Evolutionary conservation across 2,797 vertebrate species (phyloP).

Genomic region (Melanotaenia pygmaea): DNA sequence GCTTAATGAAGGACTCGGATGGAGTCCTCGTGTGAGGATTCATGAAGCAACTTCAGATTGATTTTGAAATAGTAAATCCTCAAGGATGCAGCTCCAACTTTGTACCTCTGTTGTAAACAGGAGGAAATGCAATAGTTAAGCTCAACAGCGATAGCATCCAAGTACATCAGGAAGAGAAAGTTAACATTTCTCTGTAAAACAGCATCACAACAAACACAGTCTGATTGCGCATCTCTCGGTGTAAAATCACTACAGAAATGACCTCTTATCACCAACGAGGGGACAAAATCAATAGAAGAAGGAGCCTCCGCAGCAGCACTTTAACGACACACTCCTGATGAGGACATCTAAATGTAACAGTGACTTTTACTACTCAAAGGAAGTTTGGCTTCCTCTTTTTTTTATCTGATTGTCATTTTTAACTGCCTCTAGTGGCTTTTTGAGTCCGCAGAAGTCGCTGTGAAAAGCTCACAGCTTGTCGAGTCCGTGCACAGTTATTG

Average conservation of each 20-base stretch:
- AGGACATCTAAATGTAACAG: slow-evolving; percentile 35
- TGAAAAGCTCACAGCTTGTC: slow-evolving; percentile 43
- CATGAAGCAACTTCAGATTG: neutral
- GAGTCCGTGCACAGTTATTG: slow-evolving; percentile 42
- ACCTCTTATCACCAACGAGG: slow-evolving; percentile 48
- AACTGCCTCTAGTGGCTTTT: slow-evolving; percentile 43
- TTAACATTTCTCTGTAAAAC: slow-evolving; percentile 20
- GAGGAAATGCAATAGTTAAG: slow-evolving; percentile 10
- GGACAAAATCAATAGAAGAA: slow-evolving; percentile 53
- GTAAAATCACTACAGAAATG: slow-evolving; percentile 31
- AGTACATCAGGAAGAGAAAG: slow-evolving; percentile 14
- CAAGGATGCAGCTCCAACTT: neutral
- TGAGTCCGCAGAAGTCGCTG: slow-evolving; percentile 20
- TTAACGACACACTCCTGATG: slow-evolving; percentile 40
- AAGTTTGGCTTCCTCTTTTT: slow-evolving; percentile 13
- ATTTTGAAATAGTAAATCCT: neutral
- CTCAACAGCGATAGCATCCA: slow-evolving; percentile 7
- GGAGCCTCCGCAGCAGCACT: slow-evolving; percentile 17
- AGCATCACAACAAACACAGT: slow-evolving; percentile 11
- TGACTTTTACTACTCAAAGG: slow-evolving; percentile 34
- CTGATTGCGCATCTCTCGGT: slow-evolving; percentile 5
- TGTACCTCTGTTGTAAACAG: slow-evolving; percentile 7
- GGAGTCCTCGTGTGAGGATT: neutral
- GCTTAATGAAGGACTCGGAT: neutral
- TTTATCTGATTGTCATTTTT: slow-evolving; percentile 52